Evolutionary conservation across 1,140 invertebrate species (phyloP).

Genomic region (Saccostrea echinata): DNA sequence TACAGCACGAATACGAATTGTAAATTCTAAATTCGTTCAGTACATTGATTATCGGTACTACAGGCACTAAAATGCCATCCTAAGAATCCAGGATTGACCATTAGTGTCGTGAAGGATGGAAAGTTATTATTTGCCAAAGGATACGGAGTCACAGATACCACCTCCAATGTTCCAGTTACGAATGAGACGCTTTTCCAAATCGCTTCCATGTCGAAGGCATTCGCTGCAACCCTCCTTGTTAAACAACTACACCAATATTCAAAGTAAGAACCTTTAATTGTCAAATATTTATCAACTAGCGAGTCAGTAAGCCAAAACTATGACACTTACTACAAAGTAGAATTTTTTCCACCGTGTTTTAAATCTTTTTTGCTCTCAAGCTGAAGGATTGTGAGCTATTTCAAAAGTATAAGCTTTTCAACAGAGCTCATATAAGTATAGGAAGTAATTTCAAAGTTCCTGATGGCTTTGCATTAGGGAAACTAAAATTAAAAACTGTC

Average conservation of each 20-base stretch:
- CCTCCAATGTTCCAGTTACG: slow-evolving; percentile 52
- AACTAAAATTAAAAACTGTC: too few relatives aligned
- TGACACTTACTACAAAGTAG: too few relatives aligned
- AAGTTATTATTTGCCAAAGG: slow-evolving; percentile 59
- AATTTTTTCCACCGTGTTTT: too few relatives aligned
- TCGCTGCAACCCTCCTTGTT: slow-evolving; percentile 63
- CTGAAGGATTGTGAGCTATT: too few relatives aligned
- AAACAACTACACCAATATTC: slow-evolving; percentile 57
- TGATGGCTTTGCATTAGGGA: too few relatives aligned
- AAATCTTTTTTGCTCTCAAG: too few relatives aligned
- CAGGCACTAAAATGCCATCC: slow-evolving; percentile 53
- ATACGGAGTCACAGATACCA: slow-evolving; percentile 59
- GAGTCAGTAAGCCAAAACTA: not conserved
- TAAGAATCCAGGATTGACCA: slow-evolving; percentile 61
- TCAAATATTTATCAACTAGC: not conserved
- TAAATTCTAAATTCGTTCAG: too few relatives aligned
- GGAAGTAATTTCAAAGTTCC: too few relatives aligned
- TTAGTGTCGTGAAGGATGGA: slow-evolving; percentile 66
- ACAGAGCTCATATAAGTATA: too few relatives aligned
- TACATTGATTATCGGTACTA: too few relatives aligned
- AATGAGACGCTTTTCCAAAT: slow-evolving; percentile 63
- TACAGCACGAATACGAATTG: too few relatives aligned
- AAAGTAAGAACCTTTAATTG: slow-evolving; percentile 46
- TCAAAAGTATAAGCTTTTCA: too few relatives aligned
- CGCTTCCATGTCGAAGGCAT: slow-evolving; percentile 67